phyloP scores from a whole-genome alignment of 2,797 vertebrate genomes.

The Carapus acus region DNA sequence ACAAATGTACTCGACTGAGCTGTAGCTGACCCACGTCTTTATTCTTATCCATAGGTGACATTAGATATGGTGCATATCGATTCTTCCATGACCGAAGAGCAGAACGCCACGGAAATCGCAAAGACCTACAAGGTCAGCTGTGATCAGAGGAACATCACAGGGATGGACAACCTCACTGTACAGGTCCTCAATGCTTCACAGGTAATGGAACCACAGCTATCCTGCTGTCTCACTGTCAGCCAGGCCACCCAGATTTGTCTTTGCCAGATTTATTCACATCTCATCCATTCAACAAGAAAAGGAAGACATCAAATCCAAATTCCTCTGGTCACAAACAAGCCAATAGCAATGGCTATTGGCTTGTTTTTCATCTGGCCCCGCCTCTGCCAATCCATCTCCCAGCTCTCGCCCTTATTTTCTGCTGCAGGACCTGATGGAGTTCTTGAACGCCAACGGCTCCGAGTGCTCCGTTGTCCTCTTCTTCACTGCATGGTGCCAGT shows the following conservation, averaged over 20 bases:
- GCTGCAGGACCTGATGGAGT: constrained; percentile 97
- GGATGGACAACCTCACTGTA: constrained; percentile 69
- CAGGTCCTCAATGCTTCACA: constrained; percentile 89
- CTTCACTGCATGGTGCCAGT: constrained; percentile 93
- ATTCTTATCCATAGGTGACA: constrained; percentile 43
- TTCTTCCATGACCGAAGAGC: constrained; percentile 54
- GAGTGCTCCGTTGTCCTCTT: constrained; percentile 93
- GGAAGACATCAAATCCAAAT: no score
- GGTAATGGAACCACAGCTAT: no score
- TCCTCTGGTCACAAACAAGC: no score
- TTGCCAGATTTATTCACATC: no score
- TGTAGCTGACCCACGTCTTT: neutral
- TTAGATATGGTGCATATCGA: constrained; percentile 66
- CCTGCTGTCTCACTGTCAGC: no score
- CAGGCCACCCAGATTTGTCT: no score
- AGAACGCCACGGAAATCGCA: constrained; percentile 78
- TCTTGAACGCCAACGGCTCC: constrained; percentile 85
- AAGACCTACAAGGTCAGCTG: constrained; percentile 90
- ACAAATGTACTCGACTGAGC: rapidly evolving
- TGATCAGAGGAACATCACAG: constrained; percentile 81
- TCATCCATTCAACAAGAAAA: no score
- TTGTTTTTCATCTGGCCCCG: no score
- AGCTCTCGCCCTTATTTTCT: no score
- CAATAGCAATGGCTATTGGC: no score
- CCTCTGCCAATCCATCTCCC: no score